Evolutionary conservation across 2,113 vertebrate species (phyloP), one percentile per base, ranked within the genome.

Genomic region (Myrmecophaga tridactyla): DNA sequence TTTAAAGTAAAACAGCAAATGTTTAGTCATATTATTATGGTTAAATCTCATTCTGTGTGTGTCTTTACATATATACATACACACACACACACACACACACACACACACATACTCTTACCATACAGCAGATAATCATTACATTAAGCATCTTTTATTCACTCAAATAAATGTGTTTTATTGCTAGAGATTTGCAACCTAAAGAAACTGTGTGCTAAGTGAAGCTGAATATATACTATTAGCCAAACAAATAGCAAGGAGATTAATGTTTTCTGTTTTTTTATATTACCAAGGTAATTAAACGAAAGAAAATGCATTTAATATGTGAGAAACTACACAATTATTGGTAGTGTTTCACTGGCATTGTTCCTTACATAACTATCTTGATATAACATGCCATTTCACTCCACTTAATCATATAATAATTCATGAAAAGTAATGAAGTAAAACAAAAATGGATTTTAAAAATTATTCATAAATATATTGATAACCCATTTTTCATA

Each of bases 401-500:
- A 86, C 18, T 80, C 56, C 10, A 39, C 3, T 86, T 73, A 56
- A 36, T 23, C 56, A 29, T 17, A 34, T 39, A 62, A 31, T 84
- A 21, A 77, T 34, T 21, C 12, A 72, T 56, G 21, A 48, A 72
- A 89, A 60, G 63, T 51, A 12, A 0, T 75, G 83, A 72, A 39
- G 27, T 17, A 56, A 84, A 86, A 1, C 4, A 75, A 83, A 75
- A 11, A 41, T 31, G 53, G 12, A 14, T 34, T 75, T 76, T 46
- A 4, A 62, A 86, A 92, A 41, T 20, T 17, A 97, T 56, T 56
- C 6, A 56, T 7, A 56, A 20, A 56, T 6, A 56, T 56, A 96
- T 94, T 97, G 97, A 90, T 93, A 96, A 51, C 36, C 53, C 18
- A 18, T 80, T 82, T 88, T 94, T 96, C n/a, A 93, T 69, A 91